Evolutionary conservation across 2,797 vertebrate species (phyloP), one percentile per base, ranked within the genome.

Genomic region (Gallinago nigripennis): DNA sequence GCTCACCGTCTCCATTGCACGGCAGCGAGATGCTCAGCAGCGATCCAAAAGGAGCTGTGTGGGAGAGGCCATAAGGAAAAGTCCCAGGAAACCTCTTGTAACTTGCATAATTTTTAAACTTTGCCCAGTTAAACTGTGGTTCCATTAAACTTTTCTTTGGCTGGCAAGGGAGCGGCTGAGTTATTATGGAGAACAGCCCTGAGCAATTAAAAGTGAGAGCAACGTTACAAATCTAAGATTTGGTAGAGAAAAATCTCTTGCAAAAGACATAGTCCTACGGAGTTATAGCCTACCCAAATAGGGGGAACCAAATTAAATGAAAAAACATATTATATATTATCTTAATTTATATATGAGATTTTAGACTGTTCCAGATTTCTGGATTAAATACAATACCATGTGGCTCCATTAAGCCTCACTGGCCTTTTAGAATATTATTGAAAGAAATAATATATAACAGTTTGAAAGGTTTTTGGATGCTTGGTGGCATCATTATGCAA

Each of bases 401-500:
- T 95, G 95, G 93, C 83, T 97, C 92, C 95, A 97, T 96, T 96
- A 95, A 95, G 93, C 76, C 43, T 87, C 81, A 92, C 95, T 94
- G 83, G 95, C 94, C 83, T 96, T 96, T 96, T 92, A 94, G 94
- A 97, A 93, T 83, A 95, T 94, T 96, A 96, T 95, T 96, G 90
- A 96, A 94, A 95, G 92, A 94, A 92, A 90, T 95, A 96, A 97
- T 94, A 94, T 95, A 97, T 96, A 94, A 92, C 72, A 51, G 84
- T 96, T 94, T 94, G 95, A 97, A 96, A 96, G 95, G 88, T 95
- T 97, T 97, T 95, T 97, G 93, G 95, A 97, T 96, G 94, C 95
- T 94, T 89, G 69, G 91, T 94, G 69, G 94, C 92, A 95, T 96
- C 96, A 92, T 96, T 96, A 96, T 95, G 94, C 92, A 96, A 96